Conservation (phyloP, 2,113 vertebrate genomes). For the Campylomormyrus numenius region DNA sequence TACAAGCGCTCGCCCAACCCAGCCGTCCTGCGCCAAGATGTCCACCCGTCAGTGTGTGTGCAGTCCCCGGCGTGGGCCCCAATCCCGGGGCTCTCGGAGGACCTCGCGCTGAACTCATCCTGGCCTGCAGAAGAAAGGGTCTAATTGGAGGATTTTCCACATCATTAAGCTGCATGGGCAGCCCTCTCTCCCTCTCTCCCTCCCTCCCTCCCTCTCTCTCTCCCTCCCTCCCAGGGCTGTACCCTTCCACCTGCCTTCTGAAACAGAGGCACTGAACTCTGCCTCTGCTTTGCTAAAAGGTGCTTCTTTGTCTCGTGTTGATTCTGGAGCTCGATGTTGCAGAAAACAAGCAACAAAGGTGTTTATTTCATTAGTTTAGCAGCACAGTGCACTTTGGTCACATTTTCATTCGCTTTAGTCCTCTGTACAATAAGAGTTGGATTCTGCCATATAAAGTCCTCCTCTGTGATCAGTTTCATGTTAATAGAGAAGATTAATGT, state of each 20-base stretch:
- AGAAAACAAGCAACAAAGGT: not conserved
- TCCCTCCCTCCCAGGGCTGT: not conserved
- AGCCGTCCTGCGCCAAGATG: constrained; percentile 48
- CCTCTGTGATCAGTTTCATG: not conserved
- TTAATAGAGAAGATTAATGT: not conserved
- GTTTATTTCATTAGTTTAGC: not conserved
- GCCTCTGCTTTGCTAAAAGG: not conserved
- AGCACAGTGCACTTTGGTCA: not conserved
- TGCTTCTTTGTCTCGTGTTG: not conserved
- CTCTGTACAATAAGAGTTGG: not conserved
- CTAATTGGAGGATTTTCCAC: constrained; percentile 76
- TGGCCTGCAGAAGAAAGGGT: constrained; percentile 61
- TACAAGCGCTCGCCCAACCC: constrained; percentile 36
- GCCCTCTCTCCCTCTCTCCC: constrained; percentile 25
- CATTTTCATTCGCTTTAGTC: not conserved
- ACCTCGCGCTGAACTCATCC: constrained; percentile 65
- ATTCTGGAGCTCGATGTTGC: not conserved
- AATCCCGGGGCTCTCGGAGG: constrained; percentile 64
- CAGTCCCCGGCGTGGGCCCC: constrained; percentile 43
- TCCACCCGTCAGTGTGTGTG: constrained; percentile 50
- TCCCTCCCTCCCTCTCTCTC: not conserved
- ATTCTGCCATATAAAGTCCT: not conserved
- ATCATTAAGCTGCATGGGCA: constrained; percentile 65
- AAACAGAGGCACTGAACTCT: not conserved
- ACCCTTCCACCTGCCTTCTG: not conserved